phyloP scores from a whole-genome alignment of 2,888 invertebrate species.

The Xestia c-nigrum region DNA sequence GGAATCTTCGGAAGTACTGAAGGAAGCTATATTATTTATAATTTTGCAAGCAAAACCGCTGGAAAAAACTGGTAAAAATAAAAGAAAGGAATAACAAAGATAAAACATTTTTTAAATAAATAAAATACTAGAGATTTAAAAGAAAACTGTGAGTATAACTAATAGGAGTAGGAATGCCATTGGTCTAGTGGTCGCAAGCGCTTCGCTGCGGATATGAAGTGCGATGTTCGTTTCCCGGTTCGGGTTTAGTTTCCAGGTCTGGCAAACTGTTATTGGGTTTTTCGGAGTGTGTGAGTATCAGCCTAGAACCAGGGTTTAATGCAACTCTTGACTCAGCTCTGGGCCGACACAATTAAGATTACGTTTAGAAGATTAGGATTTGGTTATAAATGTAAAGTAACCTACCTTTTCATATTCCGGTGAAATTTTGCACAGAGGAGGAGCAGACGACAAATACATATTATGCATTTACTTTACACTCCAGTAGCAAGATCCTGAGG shows the following conservation, averaged over 20 bases:
- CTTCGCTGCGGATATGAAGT: not conserved
- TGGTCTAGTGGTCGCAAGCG: not conserved
- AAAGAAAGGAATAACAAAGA: too few species aligned
- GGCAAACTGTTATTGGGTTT: not conserved
- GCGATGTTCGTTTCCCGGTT: not conserved
- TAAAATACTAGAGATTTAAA: not conserved
- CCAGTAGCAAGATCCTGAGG: not conserved
- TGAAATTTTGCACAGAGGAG: too few species aligned
- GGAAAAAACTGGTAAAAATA: not conserved
- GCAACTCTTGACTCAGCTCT: too few species aligned
- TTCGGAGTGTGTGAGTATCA: not conserved
- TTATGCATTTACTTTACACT: too few species aligned
- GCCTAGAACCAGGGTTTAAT: too few species aligned
- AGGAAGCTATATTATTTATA: too few species aligned
- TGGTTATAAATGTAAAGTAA: too few species aligned
- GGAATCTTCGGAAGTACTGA: not conserved
- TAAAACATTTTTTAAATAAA: too few species aligned
- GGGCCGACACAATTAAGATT: too few species aligned
- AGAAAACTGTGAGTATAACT: not conserved
- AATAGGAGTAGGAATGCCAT: not conserved
- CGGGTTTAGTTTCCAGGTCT: not conserved
- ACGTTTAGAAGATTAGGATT: too few species aligned
- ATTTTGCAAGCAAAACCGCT: not conserved
- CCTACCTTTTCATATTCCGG: too few species aligned
- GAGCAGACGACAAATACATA: too few species aligned